These are phyloP conservation scores for Penaeus indicus DNA, from an alignment of 1,140 invertebrate species.

Conservation along the genomic window DNA sequence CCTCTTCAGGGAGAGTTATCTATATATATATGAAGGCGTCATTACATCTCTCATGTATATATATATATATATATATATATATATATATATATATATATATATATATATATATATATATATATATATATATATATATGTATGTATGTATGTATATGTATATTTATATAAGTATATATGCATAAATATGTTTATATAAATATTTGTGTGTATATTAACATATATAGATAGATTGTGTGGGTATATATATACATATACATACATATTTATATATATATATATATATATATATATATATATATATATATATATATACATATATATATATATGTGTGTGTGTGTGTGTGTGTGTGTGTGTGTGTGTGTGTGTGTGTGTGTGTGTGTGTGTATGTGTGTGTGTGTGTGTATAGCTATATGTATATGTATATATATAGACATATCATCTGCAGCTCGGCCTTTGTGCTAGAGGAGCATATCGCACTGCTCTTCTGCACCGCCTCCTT, in stretches of 20 bases:
- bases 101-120: constrained; percentile 22
- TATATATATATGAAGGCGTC: not conserved
- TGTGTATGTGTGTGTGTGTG: not conserved
- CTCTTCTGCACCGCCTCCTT: too few relatives aligned
- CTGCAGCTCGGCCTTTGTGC: too few relatives aligned
- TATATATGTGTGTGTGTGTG: not conserved
- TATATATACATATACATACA: constrained; percentile 17
- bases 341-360: not conserved
- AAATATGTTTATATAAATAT: constrained; percentile 12
- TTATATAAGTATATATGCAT: constrained; percentile 4
- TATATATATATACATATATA: not conserved
- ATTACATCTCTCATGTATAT: not conserved
- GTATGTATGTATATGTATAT: not conserved
- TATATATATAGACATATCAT: not conserved
- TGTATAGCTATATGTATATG: not conserved
- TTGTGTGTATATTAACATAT: not conserved
- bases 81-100: constrained; percentile 19
- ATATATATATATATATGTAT: constrained; percentile 16
- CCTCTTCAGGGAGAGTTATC: too few relatives aligned
- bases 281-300: constrained; percentile 3
- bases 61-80: not conserved
- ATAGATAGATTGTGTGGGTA: too few relatives aligned
- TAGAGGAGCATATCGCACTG: too few relatives aligned
- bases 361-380: constrained; percentile 7
- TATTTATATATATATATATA: not conserved